Evolutionary conservation across 2,113 vertebrate species (phyloP).

Genomic region (Chrysochloris asiatica): DNA sequence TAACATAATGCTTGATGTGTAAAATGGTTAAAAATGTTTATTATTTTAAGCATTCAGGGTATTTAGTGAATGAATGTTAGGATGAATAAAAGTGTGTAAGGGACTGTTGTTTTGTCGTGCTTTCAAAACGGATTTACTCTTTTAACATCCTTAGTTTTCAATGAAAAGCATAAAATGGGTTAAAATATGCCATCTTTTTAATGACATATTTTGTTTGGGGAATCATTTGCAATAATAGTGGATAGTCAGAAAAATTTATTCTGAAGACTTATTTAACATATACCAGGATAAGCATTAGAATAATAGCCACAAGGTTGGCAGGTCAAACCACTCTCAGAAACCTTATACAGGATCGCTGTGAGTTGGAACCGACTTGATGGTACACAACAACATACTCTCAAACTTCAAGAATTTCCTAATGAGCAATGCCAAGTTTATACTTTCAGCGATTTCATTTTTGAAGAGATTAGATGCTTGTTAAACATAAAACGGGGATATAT

Average conservation of each 20-base stretch:
- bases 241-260: neutral
- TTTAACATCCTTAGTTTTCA: conserved; percentile 26
- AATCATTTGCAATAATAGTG: conserved; percentile 33
- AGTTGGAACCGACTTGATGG: too few species aligned
- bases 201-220: neutral
- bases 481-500: neutral
- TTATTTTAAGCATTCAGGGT: conserved; percentile 6
- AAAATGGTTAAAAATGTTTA: neutral
- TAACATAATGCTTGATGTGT: neutral
- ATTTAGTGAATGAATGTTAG: conserved; percentile 6
- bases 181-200: conserved; percentile 7
- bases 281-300: too few species aligned
- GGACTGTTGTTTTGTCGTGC: neutral
- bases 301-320: too few species aligned
- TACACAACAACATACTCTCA: too few species aligned
- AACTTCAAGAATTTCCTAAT: conserved; percentile 41
- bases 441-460: neutral
- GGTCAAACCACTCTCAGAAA: too few species aligned
- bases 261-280: too few species aligned
- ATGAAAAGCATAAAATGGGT: conserved; percentile 19
- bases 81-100: conserved; percentile 2
- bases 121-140: neutral
- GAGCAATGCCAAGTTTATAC: neutral
- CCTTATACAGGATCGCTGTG: too few species aligned
- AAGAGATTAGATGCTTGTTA: conserved; percentile 20